Conservation (phyloP, 2,113 vertebrate genomes). For the cat (Felis catus) region F.catus_Fca126_mat1.0 CM031423.1:83070501-83071000, state of each 20-base stretch:
- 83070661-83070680: neutral
- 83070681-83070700: neutral
- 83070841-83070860: neutral
- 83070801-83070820: neutral
- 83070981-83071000: neutral
- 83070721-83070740: neutral
- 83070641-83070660: neutral
- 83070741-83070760: neutral
- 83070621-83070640: too few relatives aligned
- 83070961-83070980: neutral
- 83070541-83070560: too few relatives aligned
- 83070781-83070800: neutral
- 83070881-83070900: neutral
- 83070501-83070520: too few relatives aligned
- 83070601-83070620: too few relatives aligned
- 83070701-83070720: neutral
- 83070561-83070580: too few relatives aligned
- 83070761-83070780: neutral
- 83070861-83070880: accelerated
- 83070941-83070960: neutral
- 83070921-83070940: neutral
- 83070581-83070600: too few relatives aligned
- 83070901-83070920: neutral
- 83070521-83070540: too few relatives aligned
- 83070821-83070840: neutral